A percentile compares a stretch with the other conserved stretches of the same genome.
Conservation (phyloP, 2,797 vertebrate genomes). For the Sebastolobus alascanus region DNA sequence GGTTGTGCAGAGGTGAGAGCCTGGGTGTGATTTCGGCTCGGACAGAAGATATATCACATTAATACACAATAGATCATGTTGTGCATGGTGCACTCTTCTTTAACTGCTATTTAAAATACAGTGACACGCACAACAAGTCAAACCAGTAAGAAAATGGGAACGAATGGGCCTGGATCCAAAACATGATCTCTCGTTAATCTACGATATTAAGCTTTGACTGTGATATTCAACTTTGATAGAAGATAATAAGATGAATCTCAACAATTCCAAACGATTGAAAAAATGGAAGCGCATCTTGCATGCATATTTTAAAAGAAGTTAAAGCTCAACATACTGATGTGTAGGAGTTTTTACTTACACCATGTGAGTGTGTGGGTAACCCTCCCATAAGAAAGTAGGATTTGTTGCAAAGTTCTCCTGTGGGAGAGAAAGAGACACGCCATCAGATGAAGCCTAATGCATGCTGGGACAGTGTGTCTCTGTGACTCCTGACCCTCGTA, state of each 20-base stretch:
- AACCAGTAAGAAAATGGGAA: background rate
- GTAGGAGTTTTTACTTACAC: slow-evolving; percentile 81
- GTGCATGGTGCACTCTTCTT: background rate
- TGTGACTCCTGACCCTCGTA: slow-evolving; percentile 66
- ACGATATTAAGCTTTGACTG: background rate
- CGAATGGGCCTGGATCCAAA: background rate
- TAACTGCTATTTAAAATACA: slow-evolving; percentile 1
- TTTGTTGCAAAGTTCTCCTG: slow-evolving; percentile 90
- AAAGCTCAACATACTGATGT: background rate
- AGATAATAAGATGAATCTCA: background rate
- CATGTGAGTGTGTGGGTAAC: slow-evolving; percentile 88
- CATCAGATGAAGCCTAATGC: slow-evolving; percentile 30
- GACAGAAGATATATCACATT: slow-evolving; percentile 5
- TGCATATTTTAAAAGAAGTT: background rate
- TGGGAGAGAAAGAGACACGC: slow-evolving; percentile 27
- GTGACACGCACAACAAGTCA: background rate
- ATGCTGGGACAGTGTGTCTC: slow-evolving; percentile 11
- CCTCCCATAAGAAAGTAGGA: slow-evolving; percentile 88
- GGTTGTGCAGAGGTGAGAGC: slow-evolving; percentile 24
- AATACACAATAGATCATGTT: background rate
- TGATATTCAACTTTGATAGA: background rate
- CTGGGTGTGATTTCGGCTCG: background rate
- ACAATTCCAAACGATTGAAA: background rate
- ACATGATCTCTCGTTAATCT: background rate
- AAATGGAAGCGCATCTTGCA: background rate